Percentiles rank a stretch among this genome's conserved stretches.
phyloP scores from a whole-genome alignment of 2,888 invertebrate species.

The Parnassius mnemosyne region DNA sequence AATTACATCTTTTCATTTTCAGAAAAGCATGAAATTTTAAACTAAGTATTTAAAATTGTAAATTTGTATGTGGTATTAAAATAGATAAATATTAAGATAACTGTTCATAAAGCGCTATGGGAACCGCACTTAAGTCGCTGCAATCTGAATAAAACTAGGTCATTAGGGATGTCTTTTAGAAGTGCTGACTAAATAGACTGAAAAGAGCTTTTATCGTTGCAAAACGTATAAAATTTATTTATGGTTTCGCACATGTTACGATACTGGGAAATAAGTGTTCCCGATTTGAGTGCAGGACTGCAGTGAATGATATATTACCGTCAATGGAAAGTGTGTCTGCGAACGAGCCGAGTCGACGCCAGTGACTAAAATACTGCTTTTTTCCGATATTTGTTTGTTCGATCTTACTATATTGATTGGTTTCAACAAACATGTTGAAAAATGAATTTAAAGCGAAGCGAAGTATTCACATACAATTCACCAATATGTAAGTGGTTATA shows the following conservation, averaged over 20 bases:
- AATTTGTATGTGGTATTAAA: background rate
- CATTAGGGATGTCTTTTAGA: slow-evolving; percentile 14
- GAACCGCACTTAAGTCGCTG: slow-evolving; percentile 2
- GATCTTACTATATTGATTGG: slow-evolving; percentile 8
- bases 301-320: slow-evolving; percentile 42
- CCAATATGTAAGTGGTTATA: too few species aligned
- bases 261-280: slow-evolving; percentile 15
- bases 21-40: background rate
- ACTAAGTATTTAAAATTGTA: background rate
- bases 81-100: slow-evolving; percentile 1
- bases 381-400: background rate
- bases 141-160: slow-evolving; percentile 21
- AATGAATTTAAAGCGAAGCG: background rate
- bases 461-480: too few species aligned
- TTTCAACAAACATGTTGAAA: slow-evolving; percentile 12
- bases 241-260: slow-evolving; percentile 26
- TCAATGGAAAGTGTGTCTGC: slow-evolving; percentile 76
- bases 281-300: slow-evolving; percentile 15
- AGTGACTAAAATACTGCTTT: slow-evolving; percentile 18
- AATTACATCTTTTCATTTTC: too few species aligned
- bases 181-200: slow-evolving; percentile 12
- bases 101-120: background rate
- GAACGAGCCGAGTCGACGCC: slow-evolving; percentile 71
- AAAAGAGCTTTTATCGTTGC: slow-evolving; percentile 20
- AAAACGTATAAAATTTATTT: slow-evolving; percentile 23